These are phyloP conservation scores for Babylonia areolata DNA, from an alignment of 1,140 invertebrate genomes.

Conservation along the genomic window DNA sequence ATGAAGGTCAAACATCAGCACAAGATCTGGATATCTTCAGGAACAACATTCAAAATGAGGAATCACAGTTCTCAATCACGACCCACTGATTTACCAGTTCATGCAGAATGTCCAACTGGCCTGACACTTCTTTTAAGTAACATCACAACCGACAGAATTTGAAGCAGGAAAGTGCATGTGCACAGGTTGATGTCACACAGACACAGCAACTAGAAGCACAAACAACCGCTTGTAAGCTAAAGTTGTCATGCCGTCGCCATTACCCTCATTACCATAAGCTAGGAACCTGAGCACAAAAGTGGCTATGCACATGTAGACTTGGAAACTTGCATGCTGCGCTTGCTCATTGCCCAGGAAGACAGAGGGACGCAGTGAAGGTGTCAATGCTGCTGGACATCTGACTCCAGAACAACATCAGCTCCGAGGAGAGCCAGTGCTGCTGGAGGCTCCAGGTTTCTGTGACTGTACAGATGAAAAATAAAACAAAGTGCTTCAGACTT, in stretches of 20 bases:
- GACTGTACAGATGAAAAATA: neutral
- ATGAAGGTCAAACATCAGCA: neutral
- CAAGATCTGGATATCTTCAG: neutral
- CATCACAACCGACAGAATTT: neutral
- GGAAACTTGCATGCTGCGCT: neutral
- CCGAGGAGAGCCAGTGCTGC: neutral
- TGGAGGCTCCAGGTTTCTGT: neutral
- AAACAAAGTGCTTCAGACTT: no score
- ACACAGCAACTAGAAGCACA: neutral
- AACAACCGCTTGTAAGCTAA: neutral
- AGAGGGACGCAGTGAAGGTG: neutral
- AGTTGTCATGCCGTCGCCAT: neutral
- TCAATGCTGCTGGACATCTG: neutral
- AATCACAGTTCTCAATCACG: neutral
- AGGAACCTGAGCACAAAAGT: neutral
- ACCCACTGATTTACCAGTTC: neutral
- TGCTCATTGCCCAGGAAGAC: neutral
- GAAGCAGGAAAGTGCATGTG: neutral
- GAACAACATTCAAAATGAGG: neutral
- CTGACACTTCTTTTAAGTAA: neutral
- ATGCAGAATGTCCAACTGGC: neutral
- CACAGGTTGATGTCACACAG: neutral
- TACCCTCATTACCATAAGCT: neutral
- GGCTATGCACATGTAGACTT: neutral
- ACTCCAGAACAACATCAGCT: conserved; percentile 2